Conservation (phyloP, 2,888 invertebrate genomes). For the Sepioteuthis lessoniana region DNA sequence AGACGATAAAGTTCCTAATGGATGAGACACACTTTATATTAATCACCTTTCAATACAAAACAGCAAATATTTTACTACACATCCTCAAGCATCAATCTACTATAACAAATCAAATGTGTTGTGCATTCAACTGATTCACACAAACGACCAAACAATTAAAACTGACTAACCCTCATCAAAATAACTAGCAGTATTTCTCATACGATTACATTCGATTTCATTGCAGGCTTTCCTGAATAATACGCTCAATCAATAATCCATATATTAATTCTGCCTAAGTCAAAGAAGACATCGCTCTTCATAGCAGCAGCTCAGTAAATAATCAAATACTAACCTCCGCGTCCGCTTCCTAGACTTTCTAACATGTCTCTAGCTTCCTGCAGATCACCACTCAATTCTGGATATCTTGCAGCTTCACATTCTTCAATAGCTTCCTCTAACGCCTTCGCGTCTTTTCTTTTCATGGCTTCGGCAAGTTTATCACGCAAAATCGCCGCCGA, state of each 20-base stretch:
- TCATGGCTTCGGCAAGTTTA: not conserved
- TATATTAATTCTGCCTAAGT: no score
- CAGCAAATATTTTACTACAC: no score
- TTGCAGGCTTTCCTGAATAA: no score
- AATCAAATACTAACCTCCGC: not conserved
- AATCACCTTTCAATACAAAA: not conserved
- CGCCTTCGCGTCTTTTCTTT: not conserved
- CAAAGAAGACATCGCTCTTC: no score
- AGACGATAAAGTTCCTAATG: constrained; percentile 12
- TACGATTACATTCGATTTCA: no score
- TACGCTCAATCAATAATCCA: no score
- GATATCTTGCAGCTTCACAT: constrained; percentile 8
- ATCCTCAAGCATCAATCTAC: no score
- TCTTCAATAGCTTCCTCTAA: not conserved
- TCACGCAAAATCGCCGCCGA: not conserved
- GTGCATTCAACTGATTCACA: no score
- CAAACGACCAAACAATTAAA: no score
- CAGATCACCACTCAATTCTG: not conserved
- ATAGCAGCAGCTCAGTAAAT: not conserved
- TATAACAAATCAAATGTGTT: no score
- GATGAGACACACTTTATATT: not conserved
- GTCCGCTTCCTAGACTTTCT: not conserved
- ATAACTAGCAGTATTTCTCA: no score
- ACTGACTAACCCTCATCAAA: no score
- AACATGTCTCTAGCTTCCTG: not conserved